phyloP scores from a whole-genome alignment of 2,888 invertebrate genomes.

The Drosophila peninsularis region DNA sequence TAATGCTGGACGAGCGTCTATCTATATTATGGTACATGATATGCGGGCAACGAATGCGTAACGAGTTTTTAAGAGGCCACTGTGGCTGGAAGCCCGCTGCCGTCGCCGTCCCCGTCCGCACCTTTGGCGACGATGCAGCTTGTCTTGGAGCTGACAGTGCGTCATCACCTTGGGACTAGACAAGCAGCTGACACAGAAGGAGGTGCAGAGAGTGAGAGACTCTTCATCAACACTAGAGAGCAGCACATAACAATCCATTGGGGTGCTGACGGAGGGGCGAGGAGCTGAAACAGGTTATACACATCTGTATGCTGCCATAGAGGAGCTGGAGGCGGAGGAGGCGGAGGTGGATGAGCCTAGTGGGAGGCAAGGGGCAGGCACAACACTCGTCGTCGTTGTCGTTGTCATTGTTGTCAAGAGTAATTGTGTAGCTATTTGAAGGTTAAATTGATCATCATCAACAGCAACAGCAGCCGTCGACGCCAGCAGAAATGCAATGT shows the following conservation, averaged over 20 bases:
- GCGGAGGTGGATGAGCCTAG: neutral
- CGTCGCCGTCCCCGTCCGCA: neutral
- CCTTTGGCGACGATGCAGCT: neutral
- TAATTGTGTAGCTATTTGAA: constrained; percentile 68
- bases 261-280: constrained; percentile 5
- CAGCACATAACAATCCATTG: constrained; percentile 41
- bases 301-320: neutral
- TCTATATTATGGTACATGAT: constrained; percentile 17
- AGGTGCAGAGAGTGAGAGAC: neutral
- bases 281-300: constrained; percentile 17
- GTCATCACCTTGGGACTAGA: constrained; percentile 55
- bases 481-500: constrained; percentile 50
- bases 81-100: neutral
- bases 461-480: constrained; percentile 21
- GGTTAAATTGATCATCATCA: constrained; percentile 74
- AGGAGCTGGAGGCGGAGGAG: neutral
- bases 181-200: constrained; percentile 26
- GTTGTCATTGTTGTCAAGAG: constrained; percentile 66
- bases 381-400: constrained; percentile 32
- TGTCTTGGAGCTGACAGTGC: constrained; percentile 34
- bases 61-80: constrained; percentile 26
- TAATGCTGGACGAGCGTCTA: constrained; percentile 14
- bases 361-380: constrained; percentile 6
- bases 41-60: constrained; percentile 43
- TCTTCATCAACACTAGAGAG: constrained; percentile 56